Evolutionary conservation across 2,888 invertebrate species (phyloP), one percentile per base, ranked within the genome.

Genomic region (Lobophora halterata): DNA sequence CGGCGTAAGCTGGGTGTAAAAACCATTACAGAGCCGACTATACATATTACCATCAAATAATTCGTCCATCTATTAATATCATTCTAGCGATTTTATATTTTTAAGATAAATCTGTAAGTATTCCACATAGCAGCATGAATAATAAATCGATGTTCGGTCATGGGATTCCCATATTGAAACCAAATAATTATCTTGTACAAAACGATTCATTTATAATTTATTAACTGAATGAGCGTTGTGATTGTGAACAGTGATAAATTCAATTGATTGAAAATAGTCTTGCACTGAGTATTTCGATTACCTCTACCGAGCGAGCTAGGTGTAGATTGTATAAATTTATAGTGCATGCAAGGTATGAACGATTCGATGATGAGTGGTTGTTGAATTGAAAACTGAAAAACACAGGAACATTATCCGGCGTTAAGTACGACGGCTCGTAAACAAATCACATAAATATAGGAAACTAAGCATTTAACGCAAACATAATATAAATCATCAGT

Each of bases 401-500:
- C 24, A 8, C 12, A 29, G 27, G 21, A 29, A 10, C 21, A 14
- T 37, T n/a, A n/a, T 30, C 19, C 31, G 17, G 28, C 28, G 21
- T n/a, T 31, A 21, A 10, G 8, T 18, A 32, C 27, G 19, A 29
- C 20, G n/a, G n/a, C 18, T 34, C 33, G 12, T 30, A 21, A 8
- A 21, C 20, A 18, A 23, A 37, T 35, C 19, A 28, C 28, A 42
- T 21, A 25, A 34, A 37, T 42, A 26, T 36, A 37, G 14, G 19
- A 45, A 43, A 51, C 31, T 39, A 17, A 26, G 19, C 11, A 35
- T 46, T 38, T 35, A 46, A 46, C 43, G 45, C 44, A 45, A 52
- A 54, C 45, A 31, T 28, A 52, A 41, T 46, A 52, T 42, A 46
- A 20, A 38, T 39, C 28, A 44, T 37, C 32, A 25, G 36, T 46